Evolutionary conservation across 2,113 vertebrate species (phyloP).

Genomic region (Sminthopsis crassicaudata): DNA sequence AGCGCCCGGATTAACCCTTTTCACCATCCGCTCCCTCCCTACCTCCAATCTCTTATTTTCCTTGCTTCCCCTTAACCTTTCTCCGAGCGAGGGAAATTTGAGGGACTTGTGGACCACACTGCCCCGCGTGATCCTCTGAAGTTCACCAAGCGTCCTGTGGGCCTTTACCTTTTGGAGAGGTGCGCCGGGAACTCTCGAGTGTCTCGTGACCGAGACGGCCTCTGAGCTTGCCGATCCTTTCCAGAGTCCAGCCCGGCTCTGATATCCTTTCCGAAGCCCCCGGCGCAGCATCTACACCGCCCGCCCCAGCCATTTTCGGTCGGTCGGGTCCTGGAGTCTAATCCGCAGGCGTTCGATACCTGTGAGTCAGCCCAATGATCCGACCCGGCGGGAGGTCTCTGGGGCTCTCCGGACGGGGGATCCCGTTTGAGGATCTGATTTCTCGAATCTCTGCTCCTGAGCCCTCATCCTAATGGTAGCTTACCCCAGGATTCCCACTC

Average conservation of each 20-base stretch:
- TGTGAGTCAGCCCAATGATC: neutral
- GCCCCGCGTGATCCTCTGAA: neutral
- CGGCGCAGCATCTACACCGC: neutral
- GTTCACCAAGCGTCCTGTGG: constrained; percentile 6
- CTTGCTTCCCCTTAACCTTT: neutral
- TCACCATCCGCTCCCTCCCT: constrained; percentile 6
- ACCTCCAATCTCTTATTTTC: neutral
- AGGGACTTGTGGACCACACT: neutral
- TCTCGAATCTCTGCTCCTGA: neutral
- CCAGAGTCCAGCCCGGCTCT: neutral
- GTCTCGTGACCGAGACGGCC: neutral
- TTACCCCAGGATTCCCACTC: neutral
- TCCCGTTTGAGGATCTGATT: neutral
- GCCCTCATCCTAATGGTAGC: neutral
- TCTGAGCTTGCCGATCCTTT: neutral
- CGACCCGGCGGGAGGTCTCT: neutral
- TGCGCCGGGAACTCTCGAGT: neutral
- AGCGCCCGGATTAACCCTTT: constrained; percentile 1
- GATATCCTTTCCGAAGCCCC: neutral
- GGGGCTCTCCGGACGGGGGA: neutral
- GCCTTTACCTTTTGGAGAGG: neutral
- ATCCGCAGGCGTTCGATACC: neutral
- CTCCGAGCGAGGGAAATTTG: neutral
- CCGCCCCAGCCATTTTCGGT: neutral
- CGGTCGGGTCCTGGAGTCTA: neutral